Base-by-base conservation (phyloP, 2,888 invertebrate species). In the Idaea dimidiata region DNA sequence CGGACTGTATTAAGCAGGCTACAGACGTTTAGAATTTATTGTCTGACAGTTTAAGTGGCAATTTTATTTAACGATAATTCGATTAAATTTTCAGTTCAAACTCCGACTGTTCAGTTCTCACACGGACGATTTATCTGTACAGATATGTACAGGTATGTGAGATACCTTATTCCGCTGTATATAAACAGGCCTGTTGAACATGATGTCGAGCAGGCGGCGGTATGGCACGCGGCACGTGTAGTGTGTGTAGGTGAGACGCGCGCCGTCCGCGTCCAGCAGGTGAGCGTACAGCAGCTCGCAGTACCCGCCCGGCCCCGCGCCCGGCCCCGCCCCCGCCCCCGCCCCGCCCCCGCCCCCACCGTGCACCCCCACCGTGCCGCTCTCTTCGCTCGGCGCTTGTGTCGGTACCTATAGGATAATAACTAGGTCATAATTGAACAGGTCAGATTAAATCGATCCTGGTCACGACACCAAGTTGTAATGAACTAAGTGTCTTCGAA, bases 261-360 rank as follows among this genome's bases (percentile, higher is more conserved):
- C 95, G 6, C 96, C 96, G 85, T 96, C 96, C 24, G 95, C 95
- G 87, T 97, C 97, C 75, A 96, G 93, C 64, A 97, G 92, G 87
- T 97, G 96, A 16, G 97, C 96, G 82, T 97, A 97, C 59, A 97
- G 91, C 69, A 97, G 94, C 91, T 97, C 97, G 14, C 95, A 95
- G 87, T 97, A 97, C 17, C 84, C 83, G 75, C 75, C 74, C 64
- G 65, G 68, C 63, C 64, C 69, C 67, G 59, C 68, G 59, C 66
- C 54, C 32, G 32, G 32, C 32, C 32, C 7, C 32, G 31, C 67
- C 68, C 17, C 67, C 65, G 70, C 74, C 18, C 78, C 72, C 59
- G 59, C 71, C 65, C 18, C 79, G 65, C 59, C 70, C 69, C 64
- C 72, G 69, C 16, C 73, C 61, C 6, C 72, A 65, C 55, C 71